phyloP scores from a whole-genome alignment of 2,113 vertebrate genomes.

The Heteronetta atricapilla region DNA sequence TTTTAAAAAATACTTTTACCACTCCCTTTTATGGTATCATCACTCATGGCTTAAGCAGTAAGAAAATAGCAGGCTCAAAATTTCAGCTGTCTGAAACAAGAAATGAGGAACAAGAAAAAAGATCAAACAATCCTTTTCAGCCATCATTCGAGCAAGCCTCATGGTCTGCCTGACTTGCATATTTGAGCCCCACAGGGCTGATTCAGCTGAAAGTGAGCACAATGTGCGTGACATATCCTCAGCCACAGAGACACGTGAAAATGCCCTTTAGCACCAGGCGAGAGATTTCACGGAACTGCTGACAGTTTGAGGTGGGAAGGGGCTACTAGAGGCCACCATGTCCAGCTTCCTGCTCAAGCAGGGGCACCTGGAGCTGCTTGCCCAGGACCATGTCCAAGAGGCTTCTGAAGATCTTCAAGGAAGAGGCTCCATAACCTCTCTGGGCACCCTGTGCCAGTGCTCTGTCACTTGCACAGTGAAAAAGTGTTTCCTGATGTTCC shows the following conservation, averaged over 20 bases:
- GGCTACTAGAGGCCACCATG: neutral
- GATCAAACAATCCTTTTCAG: too few species aligned
- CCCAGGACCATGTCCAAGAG: neutral
- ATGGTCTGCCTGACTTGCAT: neutral
- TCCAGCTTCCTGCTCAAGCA: neutral
- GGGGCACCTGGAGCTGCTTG: neutral
- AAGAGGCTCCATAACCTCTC: neutral
- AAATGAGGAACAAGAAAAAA: neutral
- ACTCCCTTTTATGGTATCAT: neutral
- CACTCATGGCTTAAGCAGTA: rapidly evolving
- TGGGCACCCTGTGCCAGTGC: neutral
- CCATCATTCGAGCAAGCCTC: neutral
- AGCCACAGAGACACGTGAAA: rapidly evolving
- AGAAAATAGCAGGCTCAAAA: neutral
- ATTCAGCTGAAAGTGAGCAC: neutral
- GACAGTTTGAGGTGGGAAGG: neutral
- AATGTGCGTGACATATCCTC: neutral
- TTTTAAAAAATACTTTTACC: neutral
- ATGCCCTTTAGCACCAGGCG: neutral
- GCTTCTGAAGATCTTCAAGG: neutral
- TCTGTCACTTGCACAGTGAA: neutral
- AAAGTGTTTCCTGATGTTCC: neutral
- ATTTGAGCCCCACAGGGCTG: neutral
- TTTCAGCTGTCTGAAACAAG: neutral
- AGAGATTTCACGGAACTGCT: neutral